Evolutionary conservation across 1,140 invertebrate species (phyloP).

Genomic region (Matsumurasca onukii): DNA sequence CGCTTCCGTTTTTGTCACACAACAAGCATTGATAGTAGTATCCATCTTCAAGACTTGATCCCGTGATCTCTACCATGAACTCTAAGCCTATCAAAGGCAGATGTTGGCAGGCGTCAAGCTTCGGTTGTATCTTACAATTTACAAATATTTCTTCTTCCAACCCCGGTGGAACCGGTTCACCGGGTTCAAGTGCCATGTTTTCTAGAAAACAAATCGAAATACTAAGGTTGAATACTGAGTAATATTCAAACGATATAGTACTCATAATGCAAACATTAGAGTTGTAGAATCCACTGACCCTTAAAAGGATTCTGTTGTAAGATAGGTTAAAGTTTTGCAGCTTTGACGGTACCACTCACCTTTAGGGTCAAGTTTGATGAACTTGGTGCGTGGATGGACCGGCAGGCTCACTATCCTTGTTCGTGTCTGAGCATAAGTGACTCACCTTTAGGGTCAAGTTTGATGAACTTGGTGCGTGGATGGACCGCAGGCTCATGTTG

Average conservation of each 20-base stretch:
- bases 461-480: conserved; percentile 17
- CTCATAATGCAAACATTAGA: too few relatives aligned
- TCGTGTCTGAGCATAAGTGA: conserved; percentile 20
- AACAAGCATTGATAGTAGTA: conserved; percentile 73
- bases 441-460: conserved; percentile 24
- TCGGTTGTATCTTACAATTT: conserved; percentile 54
- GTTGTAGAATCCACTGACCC: too few relatives aligned
- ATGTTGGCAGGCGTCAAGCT: conserved; percentile 51
- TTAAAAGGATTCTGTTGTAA: too few relatives aligned
- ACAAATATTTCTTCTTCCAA: conserved; percentile 64
- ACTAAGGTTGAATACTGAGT: too few relatives aligned
- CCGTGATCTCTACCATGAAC: conserved; percentile 46
- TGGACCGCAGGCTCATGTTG: background rate
- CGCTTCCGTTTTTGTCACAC: conserved; percentile 73
- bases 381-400: conserved; percentile 14
- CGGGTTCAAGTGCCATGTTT: conserved; percentile 52
- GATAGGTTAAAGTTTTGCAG: too few relatives aligned
- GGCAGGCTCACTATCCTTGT: background rate
- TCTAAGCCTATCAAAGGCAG: conserved; percentile 53
- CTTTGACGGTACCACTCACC: background rate
- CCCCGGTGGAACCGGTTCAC: conserved; percentile 68
- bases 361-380: conserved; percentile 28
- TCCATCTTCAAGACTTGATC: conserved; percentile 50
- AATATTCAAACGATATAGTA: too few relatives aligned
- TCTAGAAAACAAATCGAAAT: conserved; percentile 15